Evolutionary conservation across 2,888 invertebrate species (phyloP), one percentile per base, ranked within the genome.

Genomic region (Tetragnatha montana): DNA sequence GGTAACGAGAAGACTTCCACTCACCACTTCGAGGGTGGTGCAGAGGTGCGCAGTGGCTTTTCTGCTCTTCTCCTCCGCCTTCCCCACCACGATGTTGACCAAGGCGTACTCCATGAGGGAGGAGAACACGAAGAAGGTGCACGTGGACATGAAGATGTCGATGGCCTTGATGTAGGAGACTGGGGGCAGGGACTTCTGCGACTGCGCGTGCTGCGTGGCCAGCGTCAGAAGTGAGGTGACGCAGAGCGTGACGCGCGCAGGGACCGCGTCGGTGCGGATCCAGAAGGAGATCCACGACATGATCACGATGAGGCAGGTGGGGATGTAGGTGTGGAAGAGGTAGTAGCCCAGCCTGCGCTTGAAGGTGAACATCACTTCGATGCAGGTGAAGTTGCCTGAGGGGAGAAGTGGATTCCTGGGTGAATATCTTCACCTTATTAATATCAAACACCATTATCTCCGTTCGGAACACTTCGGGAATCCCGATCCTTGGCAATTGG

Each of bases 251-350:
- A 98, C 98, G 7, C 98, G 95, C 22, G 98, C 98, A 0, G 98
- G 98, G 6, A 97, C 97, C 0, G 98, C 98, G 94, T 98, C 98
- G 0, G 97, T 97, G 93, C 97, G 97, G 92, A 98, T 97, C 98
- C 98, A 98, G 94, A 98, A 98, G 0, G 98, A 97, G 92, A 98
- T 97, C 98, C 98, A 98, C 3, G 97, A 97, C 97, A 98, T 97
- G 88, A 98, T 97, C 76, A 98, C 98, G 93, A 98, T 98, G 92
- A 98, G 95, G 0, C 97, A 97, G 1, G 97, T 97, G 0, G 97
- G 97, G 92, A 97, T 97, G 93, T 98, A 98, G 0, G 97, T 97
- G 94, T 98, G 97, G 93, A 98, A 97, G 83, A 98, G 95, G 93
- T 97, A 97, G 94, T 97, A 98, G 19, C 97, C 97, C 22, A 98